Evolutionary conservation across 30 jellyfish, hydroid and myxozoan species (phyloP), one percentile per base, ranked within the genome.

Genomic region (Kudoa iwatai): DNA sequence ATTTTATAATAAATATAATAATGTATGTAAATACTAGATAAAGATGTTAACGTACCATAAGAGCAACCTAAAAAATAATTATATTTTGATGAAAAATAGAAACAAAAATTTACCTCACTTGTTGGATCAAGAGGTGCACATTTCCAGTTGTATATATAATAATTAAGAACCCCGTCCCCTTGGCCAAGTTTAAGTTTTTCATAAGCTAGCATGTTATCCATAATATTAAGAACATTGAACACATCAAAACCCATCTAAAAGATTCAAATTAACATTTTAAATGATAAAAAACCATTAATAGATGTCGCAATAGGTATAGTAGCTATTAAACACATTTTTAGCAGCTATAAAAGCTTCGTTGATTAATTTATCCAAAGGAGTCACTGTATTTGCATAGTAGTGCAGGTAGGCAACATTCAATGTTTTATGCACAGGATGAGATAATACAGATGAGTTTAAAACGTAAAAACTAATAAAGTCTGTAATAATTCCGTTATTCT

Each of bases 81-180:
- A n/a, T n/a, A n/a, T n/a, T n/a, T n/a, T n/a, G n/a, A n/a, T n/a
- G n/a, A n/a, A n/a, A n/a, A n/a, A n/a, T n/a, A n/a, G n/a, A n/a
- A n/a, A n/a, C n/a, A n/a, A n/a, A n/a, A n/a, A n/a, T n/a, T n/a
- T n/a, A n/a, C n/a, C n/a, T n/a, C n/a, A n/a, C n/a, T n/a, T 20
- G 54, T 16, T 20, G 83, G 65, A 19, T 39, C 41, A 57, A 77
- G 57, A 4, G 66, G 57, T 55, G 65, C 81, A 40, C 96, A 77
- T 39, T 55, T 77, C 96, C 96, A 77, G 56, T 77, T 77, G 53
- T 77, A 77, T 22, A 77, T 52, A 50, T 77, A 77, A 34, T 77
- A 77, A 45, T 63, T 57, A 43, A 77, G 60, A 45, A 61, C 62
- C 21, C 96, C 96, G 52, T 63, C 88, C 14, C 96, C 96, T 16